A percentile compares a stretch with the other conserved stretches of the same genome.
phyloP scores from a whole-genome alignment of 2,888 invertebrate genomes.

The Sericinus montela region DNA sequence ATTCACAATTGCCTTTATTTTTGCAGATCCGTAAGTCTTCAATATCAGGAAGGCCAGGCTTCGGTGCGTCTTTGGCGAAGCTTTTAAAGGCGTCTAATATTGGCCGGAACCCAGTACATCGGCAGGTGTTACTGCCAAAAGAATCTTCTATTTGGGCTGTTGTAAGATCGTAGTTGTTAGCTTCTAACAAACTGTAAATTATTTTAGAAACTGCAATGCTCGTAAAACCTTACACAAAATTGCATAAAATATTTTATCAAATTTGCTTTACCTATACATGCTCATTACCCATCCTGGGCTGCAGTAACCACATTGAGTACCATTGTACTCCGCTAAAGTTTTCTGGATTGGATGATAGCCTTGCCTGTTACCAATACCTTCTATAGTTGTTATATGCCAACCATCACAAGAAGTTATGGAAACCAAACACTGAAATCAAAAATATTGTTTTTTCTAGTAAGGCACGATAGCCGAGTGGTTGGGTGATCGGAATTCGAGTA shows the following conservation, averaged over 20 bases:
- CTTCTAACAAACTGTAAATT: constrained; percentile 39
- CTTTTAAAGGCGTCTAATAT: constrained; percentile 88
- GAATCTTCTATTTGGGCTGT: constrained; percentile 84
- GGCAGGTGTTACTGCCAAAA: constrained; percentile 86
- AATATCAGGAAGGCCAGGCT: constrained; percentile 58
- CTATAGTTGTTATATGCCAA: constrained; percentile 83
- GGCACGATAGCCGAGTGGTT: too few relatives aligned
- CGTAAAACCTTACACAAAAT: too few relatives aligned
- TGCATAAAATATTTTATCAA: too few relatives aligned
- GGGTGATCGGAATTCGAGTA: too few relatives aligned
- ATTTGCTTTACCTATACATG: constrained; percentile 81
- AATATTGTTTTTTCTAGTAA: too few relatives aligned
- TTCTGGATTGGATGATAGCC: constrained; percentile 84
- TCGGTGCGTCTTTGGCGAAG: constrained; percentile 79
- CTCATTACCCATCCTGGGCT: constrained; percentile 88
- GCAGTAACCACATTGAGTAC: constrained; percentile 87
- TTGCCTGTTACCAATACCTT: constrained; percentile 80
- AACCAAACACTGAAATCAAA: constrained; percentile 54
- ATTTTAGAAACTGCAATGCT: too few relatives aligned
- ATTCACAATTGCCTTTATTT: constrained; percentile 14
- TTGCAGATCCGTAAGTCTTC: constrained; percentile 52
- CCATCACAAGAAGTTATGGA: constrained; percentile 66
- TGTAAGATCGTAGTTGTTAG: constrained; percentile 51
- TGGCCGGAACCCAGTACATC: constrained; percentile 88
- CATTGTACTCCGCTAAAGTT: constrained; percentile 80